These are phyloP conservation scores for Drosophila nigromelanica DNA, from an alignment of 1,140 invertebrate species.

Conservation along the genomic window DNA sequence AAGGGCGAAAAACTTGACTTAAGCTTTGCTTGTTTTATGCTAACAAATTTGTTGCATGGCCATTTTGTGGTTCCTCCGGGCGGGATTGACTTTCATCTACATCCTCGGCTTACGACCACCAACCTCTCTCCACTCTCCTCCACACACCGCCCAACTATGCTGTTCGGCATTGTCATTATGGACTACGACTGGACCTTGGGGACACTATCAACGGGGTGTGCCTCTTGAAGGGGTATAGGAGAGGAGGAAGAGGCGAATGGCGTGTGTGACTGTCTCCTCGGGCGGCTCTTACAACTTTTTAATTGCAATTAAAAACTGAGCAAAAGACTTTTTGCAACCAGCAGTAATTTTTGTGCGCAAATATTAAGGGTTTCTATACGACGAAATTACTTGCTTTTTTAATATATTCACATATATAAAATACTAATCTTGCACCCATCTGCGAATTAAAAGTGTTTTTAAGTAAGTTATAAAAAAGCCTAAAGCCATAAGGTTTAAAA, in stretches of 20 bases:
- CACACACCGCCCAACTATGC: conserved; percentile 1
- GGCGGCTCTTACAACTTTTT: conserved; percentile 64
- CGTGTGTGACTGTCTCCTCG: conserved; percentile 20
- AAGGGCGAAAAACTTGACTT: conserved; percentile 15
- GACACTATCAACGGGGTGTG: conserved; percentile 25
- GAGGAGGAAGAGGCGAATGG: neutral
- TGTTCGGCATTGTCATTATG: conserved; percentile 65
- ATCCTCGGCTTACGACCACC: neutral
- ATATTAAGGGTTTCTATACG: conserved; percentile 1
- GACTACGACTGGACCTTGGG: conserved; percentile 61
- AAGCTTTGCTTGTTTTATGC: conserved; percentile 57
- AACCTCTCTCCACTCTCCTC: neutral
- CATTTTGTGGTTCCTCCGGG: conserved; percentile 64
- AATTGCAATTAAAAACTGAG: conserved; percentile 81
- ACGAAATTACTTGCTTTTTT: too few relatives aligned
- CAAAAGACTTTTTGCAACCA: conserved; percentile 52
- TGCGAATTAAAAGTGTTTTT: too few relatives aligned
- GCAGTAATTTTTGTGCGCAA: neutral
- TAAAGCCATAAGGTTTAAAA: too few relatives aligned
- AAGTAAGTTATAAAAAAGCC: too few relatives aligned
- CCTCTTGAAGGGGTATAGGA: neutral
- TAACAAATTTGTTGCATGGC: conserved; percentile 70
- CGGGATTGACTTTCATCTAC: conserved; percentile 47
- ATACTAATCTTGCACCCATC: neutral
- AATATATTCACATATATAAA: neutral